phyloP scores from a whole-genome alignment of 2,113 vertebrate species.

The Lepus timidus region DNA sequence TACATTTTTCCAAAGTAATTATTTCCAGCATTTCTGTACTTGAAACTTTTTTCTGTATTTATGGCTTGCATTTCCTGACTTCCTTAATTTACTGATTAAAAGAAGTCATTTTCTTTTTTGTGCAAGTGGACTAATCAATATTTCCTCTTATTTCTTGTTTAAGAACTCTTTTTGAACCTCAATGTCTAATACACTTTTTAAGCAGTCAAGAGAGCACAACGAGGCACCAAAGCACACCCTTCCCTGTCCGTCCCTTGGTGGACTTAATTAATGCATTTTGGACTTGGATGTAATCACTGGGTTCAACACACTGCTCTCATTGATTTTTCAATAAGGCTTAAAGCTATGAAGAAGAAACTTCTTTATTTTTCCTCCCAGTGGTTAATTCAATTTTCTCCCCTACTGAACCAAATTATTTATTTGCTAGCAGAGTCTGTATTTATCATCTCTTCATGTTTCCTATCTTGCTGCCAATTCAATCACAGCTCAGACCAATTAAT shows the following conservation, averaged over 20 bases:
- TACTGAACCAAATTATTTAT: slow-evolving; percentile 71
- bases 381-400: slow-evolving; percentile 71
- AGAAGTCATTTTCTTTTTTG: neutral
- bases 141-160: neutral
- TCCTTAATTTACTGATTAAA: neutral
- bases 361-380: slow-evolving; percentile 56
- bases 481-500: slow-evolving; percentile 30
- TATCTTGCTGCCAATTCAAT: slow-evolving; percentile 42
- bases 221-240: neutral
- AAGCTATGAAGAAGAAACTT: slow-evolving; percentile 61
- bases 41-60: neutral
- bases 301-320: slow-evolving; percentile 32
- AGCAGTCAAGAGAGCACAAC: neutral
- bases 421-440: slow-evolving; percentile 62
- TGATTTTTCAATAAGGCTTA: slow-evolving; percentile 74
- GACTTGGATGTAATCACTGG: slow-evolving; percentile 39
- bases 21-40: neutral
- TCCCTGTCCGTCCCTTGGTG: neutral
- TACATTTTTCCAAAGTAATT: neutral
- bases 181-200: slow-evolving; percentile 4
- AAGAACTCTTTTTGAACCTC: neutral
- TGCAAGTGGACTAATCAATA: neutral
- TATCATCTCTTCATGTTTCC: slow-evolving; percentile 52
- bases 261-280: slow-evolving; percentile 39
- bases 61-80: neutral